These are phyloP conservation scores for Hipparchia sbordonii DNA, from an alignment of 2,888 invertebrate genomes.

Conservation along the genomic window DNA sequence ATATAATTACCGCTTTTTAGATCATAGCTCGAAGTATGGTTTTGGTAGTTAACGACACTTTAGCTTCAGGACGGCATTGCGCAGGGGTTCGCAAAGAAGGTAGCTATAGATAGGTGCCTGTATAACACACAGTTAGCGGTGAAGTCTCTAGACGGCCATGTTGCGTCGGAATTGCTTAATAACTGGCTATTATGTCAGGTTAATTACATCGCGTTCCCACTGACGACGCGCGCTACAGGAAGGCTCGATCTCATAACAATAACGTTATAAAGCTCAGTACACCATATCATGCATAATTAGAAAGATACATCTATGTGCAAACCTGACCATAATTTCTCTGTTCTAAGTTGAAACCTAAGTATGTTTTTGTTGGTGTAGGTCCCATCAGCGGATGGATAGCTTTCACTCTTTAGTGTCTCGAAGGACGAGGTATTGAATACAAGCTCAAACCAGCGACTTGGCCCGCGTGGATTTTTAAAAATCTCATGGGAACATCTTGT, in stretches of 20 bases:
- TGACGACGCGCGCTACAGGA: conserved; percentile 38
- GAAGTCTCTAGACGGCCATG: conserved; percentile 56
- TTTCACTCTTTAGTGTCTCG: too few species aligned
- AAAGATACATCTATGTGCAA: neutral
- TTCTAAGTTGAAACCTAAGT: neutral
- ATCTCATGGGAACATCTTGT: too few species aligned
- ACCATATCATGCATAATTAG: conserved; percentile 12
- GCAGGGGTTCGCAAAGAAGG: neutral
- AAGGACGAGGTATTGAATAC: too few species aligned
- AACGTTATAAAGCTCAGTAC: conserved; percentile 12
- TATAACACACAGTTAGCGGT: conserved; percentile 28
- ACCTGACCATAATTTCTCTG: neutral
- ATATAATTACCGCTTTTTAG: too few species aligned
- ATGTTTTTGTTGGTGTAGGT: neutral
- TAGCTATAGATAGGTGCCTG: neutral
- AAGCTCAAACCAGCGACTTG: too few species aligned
- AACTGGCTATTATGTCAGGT: conserved; percentile 69
- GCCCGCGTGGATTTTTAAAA: too few species aligned
- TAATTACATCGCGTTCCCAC: conserved; percentile 65
- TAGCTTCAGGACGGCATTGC: too few species aligned
- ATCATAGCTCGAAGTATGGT: too few species aligned
- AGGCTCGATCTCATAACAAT: conserved; percentile 25
- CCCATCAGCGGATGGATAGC: too few species aligned
- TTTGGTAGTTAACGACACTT: too few species aligned
- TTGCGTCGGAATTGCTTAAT: conserved; percentile 72